Percentiles rank a stretch among this genome's conserved stretches.
phyloP scores from a whole-genome alignment of 2,888 invertebrate species.

The Lasioglossum leucozonium region DNA sequence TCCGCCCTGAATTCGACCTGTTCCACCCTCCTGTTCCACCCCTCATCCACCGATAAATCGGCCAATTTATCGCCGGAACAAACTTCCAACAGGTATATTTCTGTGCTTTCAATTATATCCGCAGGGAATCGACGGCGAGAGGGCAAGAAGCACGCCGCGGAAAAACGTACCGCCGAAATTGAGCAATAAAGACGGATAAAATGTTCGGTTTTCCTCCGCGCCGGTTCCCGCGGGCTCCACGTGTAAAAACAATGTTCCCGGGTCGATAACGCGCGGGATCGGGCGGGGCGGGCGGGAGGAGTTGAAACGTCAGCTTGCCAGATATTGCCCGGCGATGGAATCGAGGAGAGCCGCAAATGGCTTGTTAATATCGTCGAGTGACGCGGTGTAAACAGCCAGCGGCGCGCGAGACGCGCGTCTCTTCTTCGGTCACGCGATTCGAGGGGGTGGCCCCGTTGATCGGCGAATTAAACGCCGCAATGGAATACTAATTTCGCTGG shows the following conservation, averaged over 20 bases:
- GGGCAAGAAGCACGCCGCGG: background rate
- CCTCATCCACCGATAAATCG: background rate
- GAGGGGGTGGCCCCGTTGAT: slow-evolving; percentile 29
- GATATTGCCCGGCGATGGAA: slow-evolving; percentile 35
- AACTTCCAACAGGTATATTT: slow-evolving; percentile 1
- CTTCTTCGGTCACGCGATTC: slow-evolving; percentile 36
- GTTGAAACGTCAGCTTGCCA: slow-evolving; percentile 35
- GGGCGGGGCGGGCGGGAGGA: background rate
- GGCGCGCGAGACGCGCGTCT: background rate
- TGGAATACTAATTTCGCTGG: slow-evolving; percentile 74
- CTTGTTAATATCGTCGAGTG: slow-evolving; percentile 63
- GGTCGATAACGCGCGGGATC: background rate
- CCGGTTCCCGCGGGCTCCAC: background rate
- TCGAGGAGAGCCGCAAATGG: slow-evolving; percentile 45
- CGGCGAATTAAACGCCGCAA: slow-evolving; percentile 59
- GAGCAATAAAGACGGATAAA: slow-evolving; percentile 9
- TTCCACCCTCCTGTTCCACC: background rate
- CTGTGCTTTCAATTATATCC: slow-evolving; percentile 15
- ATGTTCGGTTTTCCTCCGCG: background rate
- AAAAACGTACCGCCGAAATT: slow-evolving; percentile 37
- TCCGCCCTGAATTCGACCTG: background rate
- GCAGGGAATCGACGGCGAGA: slow-evolving; percentile 2
- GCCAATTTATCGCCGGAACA: slow-evolving; percentile 11
- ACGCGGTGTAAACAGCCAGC: slow-evolving; percentile 51
- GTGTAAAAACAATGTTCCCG: slow-evolving; percentile 38